These are phyloP conservation scores for Molanna angustata DNA, from an alignment of 2,888 invertebrate species.

Conservation along the genomic window DNA sequence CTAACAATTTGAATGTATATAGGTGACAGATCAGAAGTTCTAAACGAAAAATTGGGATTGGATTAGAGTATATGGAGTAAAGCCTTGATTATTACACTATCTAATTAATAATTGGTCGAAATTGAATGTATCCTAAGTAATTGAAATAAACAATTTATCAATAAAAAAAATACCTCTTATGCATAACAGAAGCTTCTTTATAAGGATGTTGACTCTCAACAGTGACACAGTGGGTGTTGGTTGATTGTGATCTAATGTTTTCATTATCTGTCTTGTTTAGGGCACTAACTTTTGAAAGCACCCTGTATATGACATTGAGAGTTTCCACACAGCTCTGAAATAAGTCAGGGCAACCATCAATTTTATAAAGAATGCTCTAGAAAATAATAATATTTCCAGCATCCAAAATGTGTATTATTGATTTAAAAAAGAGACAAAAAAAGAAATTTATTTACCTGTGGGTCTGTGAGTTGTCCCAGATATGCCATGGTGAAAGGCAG, in stretches of 20 bases:
- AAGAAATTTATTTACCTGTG: constrained; percentile 58
- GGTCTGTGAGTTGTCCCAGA: constrained; percentile 78
- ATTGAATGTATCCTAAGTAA: no score
- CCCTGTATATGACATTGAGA: constrained; percentile 79
- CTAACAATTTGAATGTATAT: no score
- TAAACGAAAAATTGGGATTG: no score
- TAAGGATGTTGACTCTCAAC: constrained; percentile 98
- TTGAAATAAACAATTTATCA: no score
- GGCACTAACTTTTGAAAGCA: constrained; percentile 84
- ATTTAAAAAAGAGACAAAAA: constrained; percentile 14
- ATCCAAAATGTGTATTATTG: not conserved
- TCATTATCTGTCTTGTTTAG: constrained; percentile 66
- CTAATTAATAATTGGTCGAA: no score
- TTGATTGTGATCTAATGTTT: constrained; percentile 36
- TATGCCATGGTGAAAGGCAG: constrained; percentile 84
- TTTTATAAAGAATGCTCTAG: no score
- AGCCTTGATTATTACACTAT: no score
- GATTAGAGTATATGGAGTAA: no score
- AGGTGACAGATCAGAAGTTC: no score
- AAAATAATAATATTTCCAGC: not conserved
- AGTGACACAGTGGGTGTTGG: constrained; percentile 78
- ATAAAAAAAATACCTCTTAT: constrained; percentile 82
- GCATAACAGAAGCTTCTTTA: constrained; percentile 80
- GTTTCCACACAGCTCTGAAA: constrained; percentile 81
- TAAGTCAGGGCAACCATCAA: no score